Conservation (phyloP, 2,113 vertebrate genomes). For the Prinia subflava region DNA sequence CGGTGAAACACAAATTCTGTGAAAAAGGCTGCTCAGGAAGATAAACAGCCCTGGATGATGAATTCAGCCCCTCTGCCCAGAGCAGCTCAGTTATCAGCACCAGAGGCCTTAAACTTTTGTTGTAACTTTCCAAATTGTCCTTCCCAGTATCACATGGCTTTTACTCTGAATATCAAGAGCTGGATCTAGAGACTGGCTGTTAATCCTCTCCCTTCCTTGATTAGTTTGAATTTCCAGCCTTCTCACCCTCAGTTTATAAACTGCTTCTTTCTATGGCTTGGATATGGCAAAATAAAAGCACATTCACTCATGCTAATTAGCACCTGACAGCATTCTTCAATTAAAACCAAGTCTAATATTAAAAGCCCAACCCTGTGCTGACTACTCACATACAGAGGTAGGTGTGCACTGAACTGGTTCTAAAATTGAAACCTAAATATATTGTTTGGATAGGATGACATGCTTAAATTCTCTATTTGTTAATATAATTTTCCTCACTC, state of each 20-base stretch:
- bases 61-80: neutral
- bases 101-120: conserved; percentile 34
- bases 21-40: neutral
- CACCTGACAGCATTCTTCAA: neutral
- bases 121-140: conserved; percentile 29
- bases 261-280: neutral
- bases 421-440: neutral
- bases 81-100: neutral
- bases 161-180: conserved; percentile 22
- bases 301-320: neutral
- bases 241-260: neutral
- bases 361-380: neutral
- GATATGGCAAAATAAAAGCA: neutral
- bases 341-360: neutral
- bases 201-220: conserved; percentile 25
- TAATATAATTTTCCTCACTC: neutral
- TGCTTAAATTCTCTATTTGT: neutral
- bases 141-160: neutral
- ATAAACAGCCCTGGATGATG: neutral
- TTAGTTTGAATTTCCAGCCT: neutral
- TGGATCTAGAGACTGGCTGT: neutral
- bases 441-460: neutral
- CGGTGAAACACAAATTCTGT: neutral
- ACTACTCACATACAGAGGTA: neutral
- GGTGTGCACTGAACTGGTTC: neutral